A percentile compares a stretch with the other conserved stretches of the same genome.
These are phyloP conservation scores for Sinella curviseta DNA, from an alignment of 1,140 invertebrate species.

Conservation along the genomic window DNA sequence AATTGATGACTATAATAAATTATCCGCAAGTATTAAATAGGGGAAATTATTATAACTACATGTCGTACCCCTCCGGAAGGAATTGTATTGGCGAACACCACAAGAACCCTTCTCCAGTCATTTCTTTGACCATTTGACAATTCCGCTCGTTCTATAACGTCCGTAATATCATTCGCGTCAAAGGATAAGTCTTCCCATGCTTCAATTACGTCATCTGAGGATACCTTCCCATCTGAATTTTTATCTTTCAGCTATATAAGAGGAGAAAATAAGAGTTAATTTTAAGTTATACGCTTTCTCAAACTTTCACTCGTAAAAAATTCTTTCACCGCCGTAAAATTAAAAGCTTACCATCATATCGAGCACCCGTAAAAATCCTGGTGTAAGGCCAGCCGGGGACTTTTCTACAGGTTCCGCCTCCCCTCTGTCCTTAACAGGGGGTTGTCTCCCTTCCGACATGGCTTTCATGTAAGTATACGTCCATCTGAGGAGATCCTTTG, in stretches of 20 bases:
- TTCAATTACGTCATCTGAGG: background rate
- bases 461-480: conserved; percentile 53
- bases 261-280: background rate
- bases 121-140: background rate
- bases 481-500: conserved; percentile 60
- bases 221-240: background rate
- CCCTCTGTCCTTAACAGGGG: background rate
- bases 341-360: background rate
- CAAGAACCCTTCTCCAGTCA: background rate
- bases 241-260: conserved; percentile 1
- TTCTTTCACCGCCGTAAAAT: too few relatives aligned
- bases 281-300: too few relatives aligned
- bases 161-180: background rate
- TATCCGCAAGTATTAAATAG: too few relatives aligned
- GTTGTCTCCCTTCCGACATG: background rate
- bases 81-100: conserved; percentile 6
- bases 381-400: background rate
- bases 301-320: background rate
- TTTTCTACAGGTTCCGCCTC: background rate
- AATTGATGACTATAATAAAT: background rate
- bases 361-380: conserved; percentile 21
- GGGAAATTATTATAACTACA: too few relatives aligned
- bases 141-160: background rate
- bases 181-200: background rate
- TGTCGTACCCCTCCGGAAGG: background rate